Conservation (phyloP, 2,113 vertebrate species). For the Pelecanus crispus region DNA sequence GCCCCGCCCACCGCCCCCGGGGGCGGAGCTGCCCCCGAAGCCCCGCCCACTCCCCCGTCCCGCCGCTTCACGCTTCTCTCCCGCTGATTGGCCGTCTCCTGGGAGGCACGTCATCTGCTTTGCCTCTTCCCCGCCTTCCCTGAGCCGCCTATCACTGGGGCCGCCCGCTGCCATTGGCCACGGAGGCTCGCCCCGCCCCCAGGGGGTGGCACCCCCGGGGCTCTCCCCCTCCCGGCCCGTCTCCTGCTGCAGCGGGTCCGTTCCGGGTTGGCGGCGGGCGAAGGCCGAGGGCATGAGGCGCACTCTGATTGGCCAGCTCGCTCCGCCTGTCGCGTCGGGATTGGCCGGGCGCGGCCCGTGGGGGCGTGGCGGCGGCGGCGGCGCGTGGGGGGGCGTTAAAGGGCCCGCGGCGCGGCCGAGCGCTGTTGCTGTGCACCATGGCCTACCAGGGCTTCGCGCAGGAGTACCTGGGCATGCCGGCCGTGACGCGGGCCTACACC, state of each 20-base stretch:
- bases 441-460: slow-evolving; percentile 71
- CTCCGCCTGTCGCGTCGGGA: not conserved
- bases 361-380: not conserved
- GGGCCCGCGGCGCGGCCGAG: not conserved
- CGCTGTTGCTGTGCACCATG: slow-evolving; percentile 25
- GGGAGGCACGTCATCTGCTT: not conserved
- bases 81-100: not conserved
- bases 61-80: too few species aligned
- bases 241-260: not conserved
- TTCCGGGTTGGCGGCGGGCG: not conserved
- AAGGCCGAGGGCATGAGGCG: not conserved
- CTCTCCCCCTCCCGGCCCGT: not conserved
- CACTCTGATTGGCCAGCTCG: not conserved
- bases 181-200: not conserved
- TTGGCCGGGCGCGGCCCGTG: not conserved
- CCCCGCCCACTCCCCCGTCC: not conserved
- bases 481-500: slow-evolving; percentile 76
- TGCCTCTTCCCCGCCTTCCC: not conserved
- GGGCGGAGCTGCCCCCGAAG: too few species aligned
- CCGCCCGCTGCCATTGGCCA: not conserved
- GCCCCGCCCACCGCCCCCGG: too few species aligned
- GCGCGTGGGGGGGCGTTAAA: not conserved
- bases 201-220: not conserved
- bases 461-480: slow-evolving; percentile 74
- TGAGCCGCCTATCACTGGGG: rapidly evolving